Evolutionary conservation across 2,113 vertebrate species (phyloP), one percentile per base, ranked within the genome.

Genomic region (Caloenas nicobarica): DNA sequence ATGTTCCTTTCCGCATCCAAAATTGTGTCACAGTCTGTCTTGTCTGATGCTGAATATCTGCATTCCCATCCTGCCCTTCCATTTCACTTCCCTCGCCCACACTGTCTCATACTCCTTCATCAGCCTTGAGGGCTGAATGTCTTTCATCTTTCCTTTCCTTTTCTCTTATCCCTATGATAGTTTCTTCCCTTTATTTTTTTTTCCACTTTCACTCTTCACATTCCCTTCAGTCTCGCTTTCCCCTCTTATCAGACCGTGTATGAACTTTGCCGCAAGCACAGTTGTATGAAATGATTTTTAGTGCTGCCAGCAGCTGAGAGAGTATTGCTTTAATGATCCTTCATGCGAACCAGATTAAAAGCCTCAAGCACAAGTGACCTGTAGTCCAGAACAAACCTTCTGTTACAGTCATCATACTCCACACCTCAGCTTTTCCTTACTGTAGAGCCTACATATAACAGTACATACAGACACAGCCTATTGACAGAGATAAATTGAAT

Each of bases 251-350:
- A 89, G 69, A 82, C 19, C 0, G 0, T n/a, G 51, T 54, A 74
- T 36, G 79, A 94, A 68, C 56, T 86, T 73, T 65, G 61, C 77
- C 14, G 36, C 54, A 54, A 92, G 80, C 77, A 60, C 2, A 0
- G 65, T 21, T 88, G 44, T 76, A 93, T 50, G 61, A 95, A 91
- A 94, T 44, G 33, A 71, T 61, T 92, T 94, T 84, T 71, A 79
- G 29, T 72, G 72, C 88, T 91, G 72, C 73, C 81, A 92, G 69
- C 40, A 93, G 53, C 53, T 51, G 29, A 51, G 23, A 71, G 22
- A 79, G 40, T 65, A 81, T 92, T 88, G 83, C 57, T 89, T 88
- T 93, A 92, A 94, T 79, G 86, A 96, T 84, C 60, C 36, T 69
- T 81, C 90, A 86, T 72, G 48, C 1, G 65, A 94, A 69, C 13